These are phyloP conservation scores for Potorous gilbertii DNA, from an alignment of 2,797 vertebrate genomes.

Conservation along the genomic window DNA sequence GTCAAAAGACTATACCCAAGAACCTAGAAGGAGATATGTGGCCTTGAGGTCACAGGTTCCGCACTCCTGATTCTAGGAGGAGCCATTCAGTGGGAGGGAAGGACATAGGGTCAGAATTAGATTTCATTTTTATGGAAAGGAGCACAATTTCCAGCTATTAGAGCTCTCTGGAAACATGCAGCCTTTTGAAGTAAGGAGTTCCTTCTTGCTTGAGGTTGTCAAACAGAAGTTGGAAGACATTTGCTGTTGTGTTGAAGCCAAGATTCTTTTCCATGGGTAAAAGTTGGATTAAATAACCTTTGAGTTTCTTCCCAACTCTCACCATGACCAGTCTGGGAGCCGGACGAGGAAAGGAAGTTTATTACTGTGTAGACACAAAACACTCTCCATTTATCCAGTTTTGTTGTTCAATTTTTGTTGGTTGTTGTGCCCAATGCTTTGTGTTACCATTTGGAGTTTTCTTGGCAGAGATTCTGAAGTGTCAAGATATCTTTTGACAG, in stretches of 20 bases:
- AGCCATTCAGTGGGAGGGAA: not conserved
- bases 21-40: too few relatives aligned
- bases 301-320: not conserved
- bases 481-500: too few relatives aligned
- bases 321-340: conserved; percentile 31
- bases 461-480: not conserved
- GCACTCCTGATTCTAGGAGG: not conserved
- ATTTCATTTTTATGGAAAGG: not conserved
- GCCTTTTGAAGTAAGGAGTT: not conserved
- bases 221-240: not conserved
- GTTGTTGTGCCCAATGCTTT: not conserved
- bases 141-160: not conserved
- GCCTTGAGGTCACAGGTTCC: too few relatives aligned
- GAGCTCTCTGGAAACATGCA: not conserved
- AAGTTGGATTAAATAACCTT: not conserved
- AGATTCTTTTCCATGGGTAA: not conserved
- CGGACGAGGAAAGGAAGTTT: conserved; percentile 1
- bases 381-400: not conserved
- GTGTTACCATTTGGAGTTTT: not conserved
- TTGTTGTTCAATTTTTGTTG: not conserved
- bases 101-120: not conserved
- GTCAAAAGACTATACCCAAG: too few relatives aligned
- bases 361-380: conserved; percentile 23
- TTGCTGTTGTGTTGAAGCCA: not conserved
- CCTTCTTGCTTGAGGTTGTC: not conserved